These are phyloP conservation scores for Xanthorhoe spadicearia DNA, from an alignment of 2,888 invertebrate species.

Conservation along the genomic window DNA sequence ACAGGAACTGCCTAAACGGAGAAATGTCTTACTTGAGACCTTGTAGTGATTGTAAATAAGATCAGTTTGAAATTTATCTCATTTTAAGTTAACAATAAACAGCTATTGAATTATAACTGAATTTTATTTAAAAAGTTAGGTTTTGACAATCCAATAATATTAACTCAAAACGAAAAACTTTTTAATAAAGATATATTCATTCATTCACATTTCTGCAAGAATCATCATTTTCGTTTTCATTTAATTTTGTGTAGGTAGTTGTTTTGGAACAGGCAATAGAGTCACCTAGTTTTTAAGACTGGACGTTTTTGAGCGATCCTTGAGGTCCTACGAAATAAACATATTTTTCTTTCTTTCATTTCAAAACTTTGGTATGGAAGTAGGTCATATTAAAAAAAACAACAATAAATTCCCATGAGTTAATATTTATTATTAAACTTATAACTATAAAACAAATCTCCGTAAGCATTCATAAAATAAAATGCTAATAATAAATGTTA, in stretches of 20 bases:
- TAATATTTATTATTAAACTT: constrained; percentile 52
- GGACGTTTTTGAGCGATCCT: too few species aligned
- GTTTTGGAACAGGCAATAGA: too few species aligned
- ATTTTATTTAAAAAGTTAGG: not conserved
- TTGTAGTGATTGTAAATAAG: constrained; percentile 59
- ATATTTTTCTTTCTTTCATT: too few species aligned
- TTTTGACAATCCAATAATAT: not conserved
- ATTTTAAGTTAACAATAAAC: constrained; percentile 60
- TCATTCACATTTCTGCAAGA: too few species aligned
- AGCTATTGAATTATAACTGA: constrained; percentile 22
- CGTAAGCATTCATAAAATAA: constrained; percentile 64
- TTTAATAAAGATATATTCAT: too few species aligned
- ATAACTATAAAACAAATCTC: constrained; percentile 61
- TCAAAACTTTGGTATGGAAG: too few species aligned
- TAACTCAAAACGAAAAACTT: not conserved
- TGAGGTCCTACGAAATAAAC: too few species aligned
- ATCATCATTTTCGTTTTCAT: too few species aligned
- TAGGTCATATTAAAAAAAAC: constrained; percentile 20
- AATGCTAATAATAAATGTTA: constrained; percentile 67
- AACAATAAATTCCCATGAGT: constrained; percentile 10
- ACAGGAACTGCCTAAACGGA: constrained; percentile 57
- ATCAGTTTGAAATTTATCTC: constrained; percentile 57
- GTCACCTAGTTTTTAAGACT: too few species aligned
- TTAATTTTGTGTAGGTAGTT: too few species aligned
- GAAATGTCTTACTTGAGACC: constrained; percentile 2